These are phyloP conservation scores for Stigmatopora nigra DNA, from an alignment of 2,113 vertebrate species.

Conservation along the genomic window DNA sequence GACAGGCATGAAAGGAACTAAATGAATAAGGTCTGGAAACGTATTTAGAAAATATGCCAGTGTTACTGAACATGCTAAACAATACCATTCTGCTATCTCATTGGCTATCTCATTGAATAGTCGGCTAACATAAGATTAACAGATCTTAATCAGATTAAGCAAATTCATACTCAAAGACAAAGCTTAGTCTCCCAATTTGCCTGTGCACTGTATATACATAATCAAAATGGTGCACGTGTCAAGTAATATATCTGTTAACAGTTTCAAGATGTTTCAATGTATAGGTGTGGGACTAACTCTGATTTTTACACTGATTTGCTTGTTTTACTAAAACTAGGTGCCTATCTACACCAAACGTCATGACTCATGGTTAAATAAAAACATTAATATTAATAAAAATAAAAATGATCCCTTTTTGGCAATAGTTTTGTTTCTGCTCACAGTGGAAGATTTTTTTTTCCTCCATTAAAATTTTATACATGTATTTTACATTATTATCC, in stretches of 20 bases:
- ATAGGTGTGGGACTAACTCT: not conserved
- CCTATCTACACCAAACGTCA: not conserved
- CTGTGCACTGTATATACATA: not conserved
- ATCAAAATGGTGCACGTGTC: constrained; percentile 1
- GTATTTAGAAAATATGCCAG: constrained; percentile 19
- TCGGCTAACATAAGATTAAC: constrained; percentile 35
- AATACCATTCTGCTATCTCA: constrained; percentile 14
- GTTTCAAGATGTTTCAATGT: not conserved
- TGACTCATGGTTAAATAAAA: not conserved
- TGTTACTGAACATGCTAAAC: constrained; percentile 39
- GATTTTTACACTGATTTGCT: too few relatives aligned
- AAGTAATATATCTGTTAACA: not conserved
- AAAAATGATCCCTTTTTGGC: not conserved
- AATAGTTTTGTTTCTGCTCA: not conserved
- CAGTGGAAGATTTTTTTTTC: too few relatives aligned
- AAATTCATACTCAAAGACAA: not conserved
- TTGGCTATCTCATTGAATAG: constrained; percentile 1
- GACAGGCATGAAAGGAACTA: constrained; percentile 23
- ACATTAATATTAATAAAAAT: not conserved
- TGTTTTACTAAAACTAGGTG: not conserved
- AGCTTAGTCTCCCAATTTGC: not conserved
- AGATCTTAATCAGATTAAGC: constrained; percentile 44
- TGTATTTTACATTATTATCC: constrained; percentile 3
- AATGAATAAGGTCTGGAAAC: constrained; percentile 29
- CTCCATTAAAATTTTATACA: too few relatives aligned